Conservation (phyloP, 2,888 invertebrate genomes). For the Machimus rusticus region DNA sequence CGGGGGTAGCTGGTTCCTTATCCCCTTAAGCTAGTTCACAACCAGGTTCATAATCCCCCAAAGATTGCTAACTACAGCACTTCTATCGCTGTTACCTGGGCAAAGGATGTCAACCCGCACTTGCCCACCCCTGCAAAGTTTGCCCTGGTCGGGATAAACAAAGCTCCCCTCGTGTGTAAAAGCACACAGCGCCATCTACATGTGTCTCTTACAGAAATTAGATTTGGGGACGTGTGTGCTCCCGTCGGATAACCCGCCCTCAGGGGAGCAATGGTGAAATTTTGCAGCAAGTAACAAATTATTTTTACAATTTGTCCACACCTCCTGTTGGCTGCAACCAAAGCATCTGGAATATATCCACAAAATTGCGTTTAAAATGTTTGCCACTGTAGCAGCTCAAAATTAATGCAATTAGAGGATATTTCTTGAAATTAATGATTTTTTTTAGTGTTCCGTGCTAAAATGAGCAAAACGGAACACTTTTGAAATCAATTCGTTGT, state of each 20-base stretch:
- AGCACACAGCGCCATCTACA: background rate
- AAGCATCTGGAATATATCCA: background rate
- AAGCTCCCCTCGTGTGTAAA: background rate
- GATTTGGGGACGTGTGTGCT: background rate
- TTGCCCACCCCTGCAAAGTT: background rate
- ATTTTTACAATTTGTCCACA: background rate
- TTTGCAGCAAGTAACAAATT: background rate
- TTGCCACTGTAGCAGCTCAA: background rate
- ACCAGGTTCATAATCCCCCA: slow-evolving; percentile 30
- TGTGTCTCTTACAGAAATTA: background rate
- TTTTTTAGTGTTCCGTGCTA: background rate
- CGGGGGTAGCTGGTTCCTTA: background rate
- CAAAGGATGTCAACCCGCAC: background rate
- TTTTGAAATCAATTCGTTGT: no score
- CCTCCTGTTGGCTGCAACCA: background rate
- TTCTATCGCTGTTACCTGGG: background rate
- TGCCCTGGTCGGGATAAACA: background rate
- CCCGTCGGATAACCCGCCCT: background rate
- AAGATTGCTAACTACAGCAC: background rate
- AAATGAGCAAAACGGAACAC: no score
- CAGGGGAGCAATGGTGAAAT: background rate
- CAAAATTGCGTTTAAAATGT: background rate
- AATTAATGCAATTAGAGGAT: background rate
- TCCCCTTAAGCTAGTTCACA: slow-evolving; percentile 21
- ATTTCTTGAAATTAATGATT: background rate